These are phyloP conservation scores for Dendrocopos noguchii DNA, from an alignment of 2,113 vertebrate species.

Conservation along the genomic window DNA sequence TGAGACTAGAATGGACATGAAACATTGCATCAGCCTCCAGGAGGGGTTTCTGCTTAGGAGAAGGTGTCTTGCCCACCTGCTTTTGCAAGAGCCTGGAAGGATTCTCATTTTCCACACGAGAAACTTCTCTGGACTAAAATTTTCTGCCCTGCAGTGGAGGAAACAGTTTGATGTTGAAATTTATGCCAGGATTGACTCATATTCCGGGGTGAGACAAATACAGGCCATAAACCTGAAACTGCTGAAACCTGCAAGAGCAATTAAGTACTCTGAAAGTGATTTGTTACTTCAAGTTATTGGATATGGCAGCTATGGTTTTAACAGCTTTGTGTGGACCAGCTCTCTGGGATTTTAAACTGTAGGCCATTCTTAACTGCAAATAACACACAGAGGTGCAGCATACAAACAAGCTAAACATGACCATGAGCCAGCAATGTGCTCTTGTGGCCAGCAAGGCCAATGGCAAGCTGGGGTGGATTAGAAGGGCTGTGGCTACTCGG, in stretches of 20 bases:
- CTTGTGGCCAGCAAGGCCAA: too few relatives aligned
- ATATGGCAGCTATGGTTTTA: neutral
- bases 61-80: neutral
- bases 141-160: neutral
- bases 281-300: neutral
- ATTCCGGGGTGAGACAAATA: neutral
- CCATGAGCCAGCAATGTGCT: too few relatives aligned
- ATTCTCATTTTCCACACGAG: neutral
- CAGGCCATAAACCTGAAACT: neutral
- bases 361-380: neutral
- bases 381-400: neutral
- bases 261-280: neutral
- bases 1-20: conserved; percentile 41
- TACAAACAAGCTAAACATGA: neutral
- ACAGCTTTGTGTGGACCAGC: neutral
- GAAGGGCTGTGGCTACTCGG: too few relatives aligned
- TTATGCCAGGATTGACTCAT: neutral
- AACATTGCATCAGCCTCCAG: neutral
- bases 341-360: neutral
- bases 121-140: neutral
- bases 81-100: neutral
- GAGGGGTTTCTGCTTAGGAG: neutral
- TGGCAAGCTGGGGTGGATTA: too few relatives aligned
- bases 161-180: neutral
- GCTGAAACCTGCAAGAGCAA: neutral